Evolutionary conservation across 2,888 invertebrate genomes (phyloP).

Genomic region (Trissolcus brochymenae): DNA sequence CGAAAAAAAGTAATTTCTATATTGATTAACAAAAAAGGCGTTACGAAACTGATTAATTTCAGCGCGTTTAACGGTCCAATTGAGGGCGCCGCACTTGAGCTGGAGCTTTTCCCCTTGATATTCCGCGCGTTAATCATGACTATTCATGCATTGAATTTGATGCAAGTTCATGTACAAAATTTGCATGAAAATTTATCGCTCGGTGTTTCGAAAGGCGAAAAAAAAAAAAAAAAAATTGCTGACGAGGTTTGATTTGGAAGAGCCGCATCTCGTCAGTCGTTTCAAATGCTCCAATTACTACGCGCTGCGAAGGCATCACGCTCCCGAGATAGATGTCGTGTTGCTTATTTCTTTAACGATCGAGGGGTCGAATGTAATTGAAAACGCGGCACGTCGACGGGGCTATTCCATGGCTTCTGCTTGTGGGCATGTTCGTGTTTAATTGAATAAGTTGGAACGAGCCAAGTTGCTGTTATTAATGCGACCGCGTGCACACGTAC

Average conservation of each 20-base stretch:
- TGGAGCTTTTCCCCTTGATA: conserved; percentile 29
- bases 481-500: conserved; percentile 58
- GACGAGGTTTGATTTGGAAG: conserved; percentile 36
- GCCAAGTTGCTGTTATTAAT: conserved; percentile 63
- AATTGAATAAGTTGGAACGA: conserved; percentile 67
- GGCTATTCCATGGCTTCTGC: conserved; percentile 58
- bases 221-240: conserved; percentile 40
- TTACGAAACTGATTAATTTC: conserved; percentile 23
- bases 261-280: conserved; percentile 37
- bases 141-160: conserved; percentile 51
- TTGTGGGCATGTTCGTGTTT: conserved; percentile 65
- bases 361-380: conserved; percentile 61
- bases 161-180: conserved; percentile 52
- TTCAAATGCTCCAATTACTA: conserved; percentile 58
- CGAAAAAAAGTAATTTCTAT: background rate
- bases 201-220: conserved; percentile 35
- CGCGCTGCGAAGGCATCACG: conserved; percentile 43
- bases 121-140: conserved; percentile 43
- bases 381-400: conserved; percentile 60
- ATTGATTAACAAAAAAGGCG: conserved; percentile 13
- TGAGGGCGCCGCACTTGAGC: conserved; percentile 26
- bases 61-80: conserved; percentile 29
- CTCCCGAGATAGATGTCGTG: conserved; percentile 56
- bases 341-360: conserved; percentile 61
- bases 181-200: conserved; percentile 50